Evolutionary conservation across 2,888 invertebrate genomes (phyloP).

Genomic region (Ennomos erosarius): DNA sequence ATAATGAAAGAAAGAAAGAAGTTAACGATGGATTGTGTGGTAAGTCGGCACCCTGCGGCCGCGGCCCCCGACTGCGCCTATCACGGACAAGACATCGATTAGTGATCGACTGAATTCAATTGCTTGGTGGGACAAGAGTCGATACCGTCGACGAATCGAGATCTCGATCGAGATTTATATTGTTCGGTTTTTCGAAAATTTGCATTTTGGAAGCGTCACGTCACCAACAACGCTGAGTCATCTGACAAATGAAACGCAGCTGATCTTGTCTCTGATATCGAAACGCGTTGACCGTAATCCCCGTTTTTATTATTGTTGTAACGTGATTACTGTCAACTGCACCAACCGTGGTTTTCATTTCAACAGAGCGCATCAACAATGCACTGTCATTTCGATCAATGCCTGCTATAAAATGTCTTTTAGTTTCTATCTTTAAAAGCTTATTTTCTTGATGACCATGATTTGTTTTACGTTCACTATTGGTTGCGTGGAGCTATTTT

Average conservation of each 20-base stretch:
- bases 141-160: constrained; percentile 80
- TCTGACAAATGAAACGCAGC: constrained; percentile 79
- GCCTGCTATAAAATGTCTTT: constrained; percentile 11
- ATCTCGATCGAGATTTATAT: constrained; percentile 79
- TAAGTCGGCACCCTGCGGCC: constrained; percentile 85
- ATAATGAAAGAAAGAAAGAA: constrained; percentile 84
- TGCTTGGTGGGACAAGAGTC: constrained; percentile 81
- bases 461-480: constrained; percentile 54
- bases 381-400: constrained; percentile 50
- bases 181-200: constrained; percentile 82
- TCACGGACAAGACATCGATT: constrained; percentile 86
- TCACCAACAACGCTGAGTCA: constrained; percentile 83
- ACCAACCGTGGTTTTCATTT: constrained; percentile 60
- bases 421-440: constrained; percentile 40
- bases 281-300: constrained; percentile 83
- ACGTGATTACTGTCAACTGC: constrained; percentile 81
- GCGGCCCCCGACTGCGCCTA: constrained; percentile 83
- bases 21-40: constrained; percentile 86
- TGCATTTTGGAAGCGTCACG: constrained; percentile 84
- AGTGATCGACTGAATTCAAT: constrained; percentile 86
- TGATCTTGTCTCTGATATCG: constrained; percentile 80
- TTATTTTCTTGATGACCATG: constrained; percentile 53
- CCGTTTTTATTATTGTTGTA: constrained; percentile 77
- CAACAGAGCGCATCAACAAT: constrained; percentile 57
- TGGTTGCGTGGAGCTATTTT: constrained; percentile 70